Percentiles rank a stretch among this genome's conserved stretches.
These are phyloP conservation scores for Pedionomus torquatus DNA, from an alignment of 2,113 vertebrate genomes.

Conservation along the genomic window DNA sequence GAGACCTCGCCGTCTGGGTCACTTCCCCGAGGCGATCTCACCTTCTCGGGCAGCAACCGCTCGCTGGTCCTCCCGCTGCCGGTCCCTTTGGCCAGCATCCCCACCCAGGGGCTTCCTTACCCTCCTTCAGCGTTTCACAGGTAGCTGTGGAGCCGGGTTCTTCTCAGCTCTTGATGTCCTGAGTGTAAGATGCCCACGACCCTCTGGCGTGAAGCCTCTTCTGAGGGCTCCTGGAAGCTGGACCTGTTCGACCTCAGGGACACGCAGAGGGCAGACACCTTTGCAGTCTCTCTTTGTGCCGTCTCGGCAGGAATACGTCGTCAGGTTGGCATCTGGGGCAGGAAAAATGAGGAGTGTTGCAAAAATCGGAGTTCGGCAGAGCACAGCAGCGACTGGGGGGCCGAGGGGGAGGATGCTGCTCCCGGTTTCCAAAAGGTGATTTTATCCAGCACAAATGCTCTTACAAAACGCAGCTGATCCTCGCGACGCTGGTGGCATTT, in stretches of 20 bases:
- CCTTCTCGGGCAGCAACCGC: background rate
- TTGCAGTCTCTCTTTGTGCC: background rate
- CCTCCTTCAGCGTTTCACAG: background rate
- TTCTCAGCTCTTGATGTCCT: background rate
- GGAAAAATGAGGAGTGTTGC: constrained; percentile 1
- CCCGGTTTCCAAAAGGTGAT: background rate
- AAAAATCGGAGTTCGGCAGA: background rate
- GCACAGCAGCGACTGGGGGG: background rate
- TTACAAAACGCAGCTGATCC: background rate
- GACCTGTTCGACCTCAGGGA: background rate
- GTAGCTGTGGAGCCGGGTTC: background rate
- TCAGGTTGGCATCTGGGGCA: background rate
- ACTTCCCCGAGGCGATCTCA: background rate
- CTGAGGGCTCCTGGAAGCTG: background rate
- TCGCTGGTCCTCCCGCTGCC: background rate
- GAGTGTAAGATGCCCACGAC: background rate
- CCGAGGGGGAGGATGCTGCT: constrained; percentile 4
- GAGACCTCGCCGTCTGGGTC: no score
- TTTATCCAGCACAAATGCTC: background rate
- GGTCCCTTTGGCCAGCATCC: rapidly evolving
- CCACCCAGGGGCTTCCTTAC: background rate
- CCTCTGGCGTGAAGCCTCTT: background rate
- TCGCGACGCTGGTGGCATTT: background rate
- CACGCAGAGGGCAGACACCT: background rate
- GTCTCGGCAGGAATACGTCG: background rate